These are phyloP conservation scores for Oncorhynchus clarkii DNA, from an alignment of 2,113 vertebrate species.

Conservation along the genomic window DNA sequence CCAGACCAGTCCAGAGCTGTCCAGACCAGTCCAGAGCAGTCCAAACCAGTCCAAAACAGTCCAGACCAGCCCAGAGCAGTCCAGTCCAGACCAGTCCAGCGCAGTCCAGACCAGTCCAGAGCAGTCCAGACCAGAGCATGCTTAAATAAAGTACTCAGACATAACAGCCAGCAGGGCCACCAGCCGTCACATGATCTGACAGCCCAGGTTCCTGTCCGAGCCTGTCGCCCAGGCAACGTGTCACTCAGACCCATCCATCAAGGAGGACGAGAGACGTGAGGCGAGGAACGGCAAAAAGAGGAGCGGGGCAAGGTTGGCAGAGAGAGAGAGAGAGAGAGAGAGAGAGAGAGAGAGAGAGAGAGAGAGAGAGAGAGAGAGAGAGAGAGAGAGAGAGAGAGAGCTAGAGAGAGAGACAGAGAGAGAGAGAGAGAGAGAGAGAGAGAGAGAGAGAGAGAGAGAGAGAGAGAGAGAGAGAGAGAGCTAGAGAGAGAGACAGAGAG, in stretches of 20 bases:
- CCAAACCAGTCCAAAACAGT: too few species aligned
- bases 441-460: slow-evolving; percentile 39
- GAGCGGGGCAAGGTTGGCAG: slow-evolving; percentile 16
- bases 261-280: slow-evolving; percentile 45
- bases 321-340: slow-evolving; percentile 13
- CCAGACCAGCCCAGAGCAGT: too few species aligned
- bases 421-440: slow-evolving; percentile 37
- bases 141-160: too few species aligned
- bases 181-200: slow-evolving; percentile 48
- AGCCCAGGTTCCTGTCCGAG: slow-evolving; percentile 43
- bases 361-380: slow-evolving; percentile 30
- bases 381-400: slow-evolving; percentile 28
- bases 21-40: too few species aligned
- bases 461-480: slow-evolving; percentile 32
- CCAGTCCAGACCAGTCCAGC: too few species aligned
- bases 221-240: slow-evolving; percentile 55
- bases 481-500: slow-evolving; percentile 23
- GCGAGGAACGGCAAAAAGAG: not conserved
- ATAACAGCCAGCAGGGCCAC: slow-evolving; percentile 2
- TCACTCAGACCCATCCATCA: slow-evolving; percentile 70
- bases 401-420: slow-evolving; percentile 27
- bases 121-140: too few species aligned
- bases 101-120: too few species aligned
- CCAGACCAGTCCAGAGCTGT: too few species aligned
- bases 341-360: slow-evolving; percentile 31